These are phyloP conservation scores for Myanophis thanlyinensis DNA, from an alignment of 2,113 vertebrate species.

Conservation along the genomic window DNA sequence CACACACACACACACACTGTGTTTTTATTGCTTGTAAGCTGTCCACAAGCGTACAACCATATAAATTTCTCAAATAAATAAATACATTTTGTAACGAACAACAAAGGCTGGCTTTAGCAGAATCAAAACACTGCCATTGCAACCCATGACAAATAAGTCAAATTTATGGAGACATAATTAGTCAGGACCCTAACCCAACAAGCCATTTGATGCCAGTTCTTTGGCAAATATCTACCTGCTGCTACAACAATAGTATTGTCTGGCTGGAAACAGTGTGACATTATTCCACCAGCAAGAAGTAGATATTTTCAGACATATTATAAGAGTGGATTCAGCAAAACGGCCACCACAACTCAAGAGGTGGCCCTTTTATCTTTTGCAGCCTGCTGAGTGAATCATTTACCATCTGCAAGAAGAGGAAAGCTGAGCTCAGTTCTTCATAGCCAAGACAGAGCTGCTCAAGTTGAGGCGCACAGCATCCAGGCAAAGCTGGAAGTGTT, in stretches of 20 bases:
- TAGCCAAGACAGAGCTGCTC: background rate
- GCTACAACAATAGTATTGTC: background rate
- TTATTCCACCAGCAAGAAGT: background rate
- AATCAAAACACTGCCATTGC: background rate
- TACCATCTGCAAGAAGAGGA: background rate
- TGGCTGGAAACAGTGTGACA: background rate
- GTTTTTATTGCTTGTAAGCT: too few relatives aligned
- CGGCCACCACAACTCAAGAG: background rate
- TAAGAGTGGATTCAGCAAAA: background rate
- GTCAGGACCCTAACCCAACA: background rate
- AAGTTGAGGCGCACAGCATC: background rate
- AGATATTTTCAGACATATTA: background rate
- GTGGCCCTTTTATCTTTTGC: background rate
- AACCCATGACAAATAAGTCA: background rate
- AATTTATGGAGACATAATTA: background rate
- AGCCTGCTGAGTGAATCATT: background rate
- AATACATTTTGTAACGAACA: background rate
- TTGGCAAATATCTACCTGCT: background rate
- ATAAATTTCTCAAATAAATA: too few relatives aligned
- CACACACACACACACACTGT: too few relatives aligned
- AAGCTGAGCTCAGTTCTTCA: background rate
- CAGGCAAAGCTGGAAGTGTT: slow-evolving; percentile 48
- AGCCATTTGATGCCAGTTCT: background rate
- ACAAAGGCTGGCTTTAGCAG: background rate
- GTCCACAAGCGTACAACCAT: too few relatives aligned